These are phyloP conservation scores for Iphiclides podalirius DNA, from an alignment of 2,888 invertebrate genomes.

Conservation along the genomic window DNA sequence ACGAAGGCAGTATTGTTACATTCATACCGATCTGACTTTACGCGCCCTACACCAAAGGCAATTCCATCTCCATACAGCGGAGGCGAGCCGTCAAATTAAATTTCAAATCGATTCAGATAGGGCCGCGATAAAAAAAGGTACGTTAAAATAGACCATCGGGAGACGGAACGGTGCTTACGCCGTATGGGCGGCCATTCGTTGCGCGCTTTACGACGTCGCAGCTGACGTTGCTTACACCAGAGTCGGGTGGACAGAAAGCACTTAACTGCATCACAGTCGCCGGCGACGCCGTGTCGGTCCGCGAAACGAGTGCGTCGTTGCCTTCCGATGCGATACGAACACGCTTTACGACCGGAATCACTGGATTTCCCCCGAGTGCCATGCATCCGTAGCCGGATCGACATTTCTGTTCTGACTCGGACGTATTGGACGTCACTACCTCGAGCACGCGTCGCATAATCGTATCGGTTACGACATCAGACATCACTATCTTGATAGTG, in stretches of 20 bases:
- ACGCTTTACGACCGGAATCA: slow-evolving; percentile 59
- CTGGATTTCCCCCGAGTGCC: slow-evolving; percentile 71
- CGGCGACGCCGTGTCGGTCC: slow-evolving; percentile 33
- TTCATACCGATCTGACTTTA: background rate
- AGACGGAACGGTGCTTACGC: slow-evolving; percentile 42
- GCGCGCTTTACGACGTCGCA: slow-evolving; percentile 57
- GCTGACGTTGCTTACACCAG: slow-evolving; percentile 32
- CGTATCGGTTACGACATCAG: slow-evolving; percentile 55
- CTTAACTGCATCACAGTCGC: slow-evolving; percentile 33
- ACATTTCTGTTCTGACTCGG: slow-evolving; percentile 48
- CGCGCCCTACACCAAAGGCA: no score
- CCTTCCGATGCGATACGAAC: slow-evolving; percentile 35
- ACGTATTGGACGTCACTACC: slow-evolving; percentile 42
- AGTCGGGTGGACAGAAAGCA: slow-evolving; percentile 30
- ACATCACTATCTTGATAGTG: slow-evolving; percentile 26
- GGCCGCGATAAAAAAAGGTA: slow-evolving; percentile 53
- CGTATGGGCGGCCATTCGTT: slow-evolving; percentile 53
- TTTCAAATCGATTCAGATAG: slow-evolving; percentile 52
- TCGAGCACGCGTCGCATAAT: slow-evolving; percentile 24
- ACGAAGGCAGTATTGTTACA: slow-evolving; percentile 30
- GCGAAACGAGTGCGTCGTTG: slow-evolving; percentile 49
- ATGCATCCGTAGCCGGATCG: slow-evolving; percentile 61
- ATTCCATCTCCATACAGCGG: no score
- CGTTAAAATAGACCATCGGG: slow-evolving; percentile 53
- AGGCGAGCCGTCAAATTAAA: slow-evolving; percentile 59